These are phyloP conservation scores for Xiphorhynchus elegans DNA, from an alignment of 2,113 vertebrate species.

Conservation along the genomic window DNA sequence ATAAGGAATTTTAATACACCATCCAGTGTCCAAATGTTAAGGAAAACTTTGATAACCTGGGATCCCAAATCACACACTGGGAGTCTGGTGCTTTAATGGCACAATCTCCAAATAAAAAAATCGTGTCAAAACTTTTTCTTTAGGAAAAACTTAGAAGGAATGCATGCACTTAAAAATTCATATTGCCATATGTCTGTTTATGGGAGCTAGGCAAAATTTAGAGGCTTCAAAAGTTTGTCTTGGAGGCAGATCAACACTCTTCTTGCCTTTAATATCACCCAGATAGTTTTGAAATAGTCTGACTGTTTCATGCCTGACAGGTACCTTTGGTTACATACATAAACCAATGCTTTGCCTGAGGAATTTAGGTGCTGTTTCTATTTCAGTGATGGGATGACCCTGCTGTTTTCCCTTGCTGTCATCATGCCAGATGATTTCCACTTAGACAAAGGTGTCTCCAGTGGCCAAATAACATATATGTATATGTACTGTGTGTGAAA, in stretches of 20 bases:
- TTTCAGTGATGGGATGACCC: not conserved
- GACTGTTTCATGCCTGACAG: not conserved
- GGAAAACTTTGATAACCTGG: slow-evolving; percentile 35
- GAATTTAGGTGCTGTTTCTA: not conserved
- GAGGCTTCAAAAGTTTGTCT: not conserved
- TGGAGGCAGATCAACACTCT: not conserved
- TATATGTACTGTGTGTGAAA: not conserved
- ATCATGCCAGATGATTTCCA: not conserved
- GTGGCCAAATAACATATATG: not conserved
- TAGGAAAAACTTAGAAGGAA: not conserved
- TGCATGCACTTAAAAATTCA: slow-evolving; percentile 10
- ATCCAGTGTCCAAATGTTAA: not conserved
- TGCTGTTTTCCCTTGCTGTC: not conserved
- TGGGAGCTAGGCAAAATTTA: not conserved
- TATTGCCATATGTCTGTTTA: slow-evolving; percentile 17
- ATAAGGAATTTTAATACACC: not conserved
- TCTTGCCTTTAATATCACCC: not conserved
- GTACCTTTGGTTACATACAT: not conserved
- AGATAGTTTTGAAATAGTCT: not conserved
- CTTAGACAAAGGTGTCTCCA: not conserved
- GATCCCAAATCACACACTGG: slow-evolving; percentile 3
- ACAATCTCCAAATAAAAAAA: not conserved
- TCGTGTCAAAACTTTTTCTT: not conserved
- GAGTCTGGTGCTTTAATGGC: not conserved
- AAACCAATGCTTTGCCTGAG: not conserved